phyloP scores from a whole-genome alignment of 2,797 vertebrate species.

The Chelmon rostratus region DNA sequence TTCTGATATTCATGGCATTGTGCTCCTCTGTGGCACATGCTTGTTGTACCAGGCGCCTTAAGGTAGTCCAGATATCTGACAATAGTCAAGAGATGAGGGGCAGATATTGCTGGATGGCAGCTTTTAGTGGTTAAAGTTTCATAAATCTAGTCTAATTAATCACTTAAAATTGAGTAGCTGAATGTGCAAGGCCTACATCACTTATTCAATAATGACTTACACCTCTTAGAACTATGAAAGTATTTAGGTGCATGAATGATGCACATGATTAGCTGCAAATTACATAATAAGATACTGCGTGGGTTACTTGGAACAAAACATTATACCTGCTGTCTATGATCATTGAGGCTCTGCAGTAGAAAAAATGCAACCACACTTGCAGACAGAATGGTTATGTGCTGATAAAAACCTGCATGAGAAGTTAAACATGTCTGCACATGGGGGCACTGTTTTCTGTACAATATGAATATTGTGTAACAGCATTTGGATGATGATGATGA shows the following conservation, averaged over 20 bases:
- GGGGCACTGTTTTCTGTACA: neutral
- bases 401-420: neutral
- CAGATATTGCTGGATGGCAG: neutral
- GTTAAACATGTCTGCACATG: neutral
- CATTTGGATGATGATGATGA: neutral
- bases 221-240: neutral
- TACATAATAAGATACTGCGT: neutral
- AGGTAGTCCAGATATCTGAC: neutral
- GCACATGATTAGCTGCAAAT: neutral
- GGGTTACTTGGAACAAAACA: neutral
- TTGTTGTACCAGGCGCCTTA: neutral
- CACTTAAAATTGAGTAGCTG: neutral
- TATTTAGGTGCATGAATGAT: neutral
- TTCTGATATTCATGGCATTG: constrained; percentile 31
- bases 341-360: neutral
- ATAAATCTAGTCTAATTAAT: neutral
- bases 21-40: constrained; percentile 14
- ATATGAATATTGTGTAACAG: neutral
- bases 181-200: neutral
- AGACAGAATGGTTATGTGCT: constrained; percentile 1
- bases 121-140: neutral
- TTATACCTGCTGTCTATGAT: neutral
- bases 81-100: neutral
- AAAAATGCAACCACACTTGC: constrained; percentile 25
- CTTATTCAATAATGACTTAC: neutral